Evolutionary conservation across 2,797 vertebrate genomes (phyloP), one percentile per base, ranked within the genome.

Genomic region (Sebastolobus alascanus): DNA sequence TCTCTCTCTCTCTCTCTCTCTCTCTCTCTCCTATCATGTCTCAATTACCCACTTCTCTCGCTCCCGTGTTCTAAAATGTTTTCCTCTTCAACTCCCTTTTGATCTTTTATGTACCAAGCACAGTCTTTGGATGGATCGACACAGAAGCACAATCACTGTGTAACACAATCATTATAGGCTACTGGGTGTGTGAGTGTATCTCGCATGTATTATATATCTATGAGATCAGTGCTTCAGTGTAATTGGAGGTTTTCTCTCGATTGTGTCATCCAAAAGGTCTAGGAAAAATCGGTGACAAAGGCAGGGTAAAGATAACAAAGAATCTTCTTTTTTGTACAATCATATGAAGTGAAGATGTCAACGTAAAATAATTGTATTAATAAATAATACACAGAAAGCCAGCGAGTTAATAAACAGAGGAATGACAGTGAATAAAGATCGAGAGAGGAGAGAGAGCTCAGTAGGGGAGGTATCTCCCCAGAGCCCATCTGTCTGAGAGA

Each of bases 401-500:
- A 64, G 35, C 20, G n/a, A 70, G 80, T 63, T 73, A 73, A 77
- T 82, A 64, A 84, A 76, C 54, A 64, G 52, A 77, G 73, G 67
- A 61, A 64, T 68, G 75, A 79, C 0, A 29, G 6, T 73, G 68
- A 79, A 46, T 54, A 80, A 56, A 50, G 27, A 73, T 5, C 55
- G 66, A 80, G 61, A 60, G 52, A 60, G 31, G 50, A 77, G 58
- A 75, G 33, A 68, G 70, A 83, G 83, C 75, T 77, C 87, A 81
- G 73, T 73, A 59, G 59, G 84, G 85, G 84, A 86, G 65, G 86
- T 63, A 75, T 84, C 85, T 92, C 89, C 91, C 84, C 68, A 77
- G 77, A 89, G 87, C 75, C 85, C 74, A 86, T 89, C 77, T 90
- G 88, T 92, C 84, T 91, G 85, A 82, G 86, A 85, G 89, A 91